Conservation (phyloP, 2,888 invertebrate species). For the Sarcophaga rosellei region DNA sequence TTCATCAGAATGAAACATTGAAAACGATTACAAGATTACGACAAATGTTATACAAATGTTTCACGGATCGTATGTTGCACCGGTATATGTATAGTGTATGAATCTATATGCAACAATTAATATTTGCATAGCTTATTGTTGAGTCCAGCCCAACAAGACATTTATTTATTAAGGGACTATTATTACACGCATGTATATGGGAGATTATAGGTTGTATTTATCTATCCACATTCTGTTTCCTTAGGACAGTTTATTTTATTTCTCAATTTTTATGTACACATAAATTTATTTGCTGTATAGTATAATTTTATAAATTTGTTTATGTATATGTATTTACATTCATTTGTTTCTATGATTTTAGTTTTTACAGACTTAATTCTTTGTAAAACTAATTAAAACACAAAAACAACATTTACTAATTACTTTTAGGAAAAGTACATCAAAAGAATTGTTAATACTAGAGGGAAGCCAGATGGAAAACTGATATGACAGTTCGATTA, state of each 20-base stretch:
- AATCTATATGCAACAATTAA: neutral
- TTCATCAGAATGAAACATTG: too few relatives aligned
- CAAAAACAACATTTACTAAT: neutral
- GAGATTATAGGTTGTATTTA: neutral
- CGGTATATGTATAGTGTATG: neutral
- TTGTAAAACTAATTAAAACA: neutral
- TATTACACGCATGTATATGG: too few relatives aligned
- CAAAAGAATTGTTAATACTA: neutral
- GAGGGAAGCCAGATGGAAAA: neutral
- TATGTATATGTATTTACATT: neutral
- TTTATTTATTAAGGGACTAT: neutral
- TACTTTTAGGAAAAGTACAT: neutral
- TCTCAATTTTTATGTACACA: neutral
- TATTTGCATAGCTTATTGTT: conserved; percentile 70
- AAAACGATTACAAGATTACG: neutral
- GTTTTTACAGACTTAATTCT: neutral
- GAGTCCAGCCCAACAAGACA: conserved; percentile 78
- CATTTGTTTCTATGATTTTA: neutral
- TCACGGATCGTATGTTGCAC: neutral
- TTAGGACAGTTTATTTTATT: neutral
- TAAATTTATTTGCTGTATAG: neutral
- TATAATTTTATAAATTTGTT: neutral
- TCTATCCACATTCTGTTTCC: neutral
- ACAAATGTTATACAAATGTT: neutral
- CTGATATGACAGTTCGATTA: neutral